A percentile compares a stretch with the other conserved stretches of the same genome.
phyloP scores from a whole-genome alignment of 2,113 vertebrate genomes.

The Riparia riparia region DNA sequence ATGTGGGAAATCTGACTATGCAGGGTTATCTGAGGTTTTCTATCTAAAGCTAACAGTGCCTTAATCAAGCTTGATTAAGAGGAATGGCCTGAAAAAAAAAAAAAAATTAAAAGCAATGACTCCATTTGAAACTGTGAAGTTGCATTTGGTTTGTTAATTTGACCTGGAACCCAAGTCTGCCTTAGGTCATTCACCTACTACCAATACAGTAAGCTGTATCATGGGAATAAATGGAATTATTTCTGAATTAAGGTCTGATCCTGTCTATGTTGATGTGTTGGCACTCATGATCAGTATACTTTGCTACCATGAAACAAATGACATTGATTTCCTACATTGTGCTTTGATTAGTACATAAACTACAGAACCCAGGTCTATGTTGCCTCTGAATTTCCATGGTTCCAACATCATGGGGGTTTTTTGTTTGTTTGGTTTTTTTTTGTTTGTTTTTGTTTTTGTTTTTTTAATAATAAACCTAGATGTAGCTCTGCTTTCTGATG shows the following conservation, averaged over 20 bases:
- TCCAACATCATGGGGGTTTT: neutral
- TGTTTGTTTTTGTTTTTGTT: too few relatives aligned
- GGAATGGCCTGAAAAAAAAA: neutral
- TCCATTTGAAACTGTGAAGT: neutral
- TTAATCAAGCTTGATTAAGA: neutral
- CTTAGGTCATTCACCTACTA: neutral
- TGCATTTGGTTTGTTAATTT: neutral
- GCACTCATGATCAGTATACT: neutral
- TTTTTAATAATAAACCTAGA: neutral
- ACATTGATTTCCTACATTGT: neutral
- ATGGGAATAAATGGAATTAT: neutral
- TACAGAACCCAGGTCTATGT: neutral
- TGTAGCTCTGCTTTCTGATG: neutral
- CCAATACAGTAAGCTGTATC: neutral
- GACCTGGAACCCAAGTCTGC: neutral
- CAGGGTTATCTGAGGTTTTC: neutral
- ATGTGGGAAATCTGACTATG: neutral
- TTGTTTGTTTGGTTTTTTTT: too few relatives aligned
- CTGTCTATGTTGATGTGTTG: neutral
- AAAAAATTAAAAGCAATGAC: accelerated
- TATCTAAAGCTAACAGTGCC: neutral
- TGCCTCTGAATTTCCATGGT: neutral
- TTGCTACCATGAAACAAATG: neutral
- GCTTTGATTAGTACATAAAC: neutral
- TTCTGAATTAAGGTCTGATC: neutral